Evolutionary conservation across 2,888 invertebrate species (phyloP).

Genomic region (Notocelia uddmanniana): DNA sequence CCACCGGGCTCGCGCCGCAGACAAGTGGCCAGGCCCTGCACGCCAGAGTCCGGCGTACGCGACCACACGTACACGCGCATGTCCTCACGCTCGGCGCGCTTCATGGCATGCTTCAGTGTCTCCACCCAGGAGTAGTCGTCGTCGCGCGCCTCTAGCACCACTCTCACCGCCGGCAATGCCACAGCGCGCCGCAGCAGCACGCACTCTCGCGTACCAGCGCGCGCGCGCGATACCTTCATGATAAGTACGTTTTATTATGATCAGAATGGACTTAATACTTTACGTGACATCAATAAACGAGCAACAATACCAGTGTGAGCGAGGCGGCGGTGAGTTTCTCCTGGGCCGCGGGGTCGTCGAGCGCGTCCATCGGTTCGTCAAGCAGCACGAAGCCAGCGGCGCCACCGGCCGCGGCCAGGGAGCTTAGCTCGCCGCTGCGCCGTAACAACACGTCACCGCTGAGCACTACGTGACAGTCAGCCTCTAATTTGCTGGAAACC

Average conservation of each 20-base stretch:
- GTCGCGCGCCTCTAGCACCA: slow-evolving; percentile 89
- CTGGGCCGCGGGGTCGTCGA: slow-evolving; percentile 72
- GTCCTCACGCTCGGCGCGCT: slow-evolving; percentile 86
- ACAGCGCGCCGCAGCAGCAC: slow-evolving; percentile 87
- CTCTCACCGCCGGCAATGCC: slow-evolving; percentile 64
- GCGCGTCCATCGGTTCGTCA: slow-evolving; percentile 87
- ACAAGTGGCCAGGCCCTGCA: slow-evolving; percentile 96
- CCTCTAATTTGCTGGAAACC: slow-evolving; percentile 80
- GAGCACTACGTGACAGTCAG: slow-evolving; percentile 89
- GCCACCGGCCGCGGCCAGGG: slow-evolving; percentile 87
- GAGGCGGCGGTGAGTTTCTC: slow-evolving; percentile 66
- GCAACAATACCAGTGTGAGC: too few relatives aligned
- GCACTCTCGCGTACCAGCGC: slow-evolving; percentile 87
- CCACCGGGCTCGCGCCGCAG: slow-evolving; percentile 95
- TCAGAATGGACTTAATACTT: too few relatives aligned
- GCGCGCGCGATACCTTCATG: slow-evolving; percentile 77
- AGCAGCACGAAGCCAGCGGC: slow-evolving; percentile 90
- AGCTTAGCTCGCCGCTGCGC: slow-evolving; percentile 83
- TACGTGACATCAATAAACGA: too few relatives aligned
- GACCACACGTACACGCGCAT: slow-evolving; percentile 89
- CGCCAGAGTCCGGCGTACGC: slow-evolving; percentile 90
- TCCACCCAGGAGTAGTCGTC: slow-evolving; percentile 92
- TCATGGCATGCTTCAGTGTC: slow-evolving; percentile 90
- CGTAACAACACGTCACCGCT: slow-evolving; percentile 88
- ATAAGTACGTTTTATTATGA: background rate